phyloP scores from a whole-genome alignment of 1,140 invertebrate species.

The Panulirus ornatus region DNA sequence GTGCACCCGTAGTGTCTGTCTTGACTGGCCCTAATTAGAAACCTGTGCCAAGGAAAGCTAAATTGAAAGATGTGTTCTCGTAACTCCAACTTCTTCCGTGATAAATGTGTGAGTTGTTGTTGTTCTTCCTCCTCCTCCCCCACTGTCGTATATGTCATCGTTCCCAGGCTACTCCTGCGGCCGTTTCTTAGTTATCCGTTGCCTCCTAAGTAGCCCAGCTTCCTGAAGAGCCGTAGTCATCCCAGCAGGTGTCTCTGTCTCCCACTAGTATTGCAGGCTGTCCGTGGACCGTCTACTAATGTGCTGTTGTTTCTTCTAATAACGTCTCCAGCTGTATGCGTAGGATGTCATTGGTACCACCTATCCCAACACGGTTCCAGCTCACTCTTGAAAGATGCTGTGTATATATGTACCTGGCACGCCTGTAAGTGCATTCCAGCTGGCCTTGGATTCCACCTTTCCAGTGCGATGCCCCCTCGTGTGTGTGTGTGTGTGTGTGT shows the following conservation, averaged over 20 bases:
- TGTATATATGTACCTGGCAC: background rate
- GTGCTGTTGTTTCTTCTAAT: background rate
- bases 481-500: too few relatives aligned
- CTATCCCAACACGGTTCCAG: background rate
- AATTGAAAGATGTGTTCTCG: too few relatives aligned
- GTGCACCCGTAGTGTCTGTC: background rate
- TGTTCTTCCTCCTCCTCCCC: background rate
- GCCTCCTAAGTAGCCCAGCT: background rate
- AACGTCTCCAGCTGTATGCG: background rate
- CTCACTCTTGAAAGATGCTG: background rate
- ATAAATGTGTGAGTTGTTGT: background rate
- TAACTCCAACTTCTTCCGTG: too few relatives aligned
- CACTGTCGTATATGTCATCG: too few relatives aligned
- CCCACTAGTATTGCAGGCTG: background rate
- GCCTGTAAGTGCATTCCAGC: background rate
- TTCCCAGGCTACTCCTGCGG: background rate
- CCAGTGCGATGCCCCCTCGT: too few relatives aligned
- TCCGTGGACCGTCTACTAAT: background rate
- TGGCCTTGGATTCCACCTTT: too few relatives aligned
- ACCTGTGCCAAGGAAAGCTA: too few relatives aligned
- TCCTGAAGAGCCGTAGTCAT: background rate
- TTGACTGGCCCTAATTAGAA: too few relatives aligned
- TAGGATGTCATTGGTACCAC: background rate
- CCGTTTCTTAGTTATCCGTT: background rate
- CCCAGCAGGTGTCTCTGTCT: background rate